Conservation (phyloP, 2,797 vertebrate genomes). For the Chloroceryle inda region DNA sequence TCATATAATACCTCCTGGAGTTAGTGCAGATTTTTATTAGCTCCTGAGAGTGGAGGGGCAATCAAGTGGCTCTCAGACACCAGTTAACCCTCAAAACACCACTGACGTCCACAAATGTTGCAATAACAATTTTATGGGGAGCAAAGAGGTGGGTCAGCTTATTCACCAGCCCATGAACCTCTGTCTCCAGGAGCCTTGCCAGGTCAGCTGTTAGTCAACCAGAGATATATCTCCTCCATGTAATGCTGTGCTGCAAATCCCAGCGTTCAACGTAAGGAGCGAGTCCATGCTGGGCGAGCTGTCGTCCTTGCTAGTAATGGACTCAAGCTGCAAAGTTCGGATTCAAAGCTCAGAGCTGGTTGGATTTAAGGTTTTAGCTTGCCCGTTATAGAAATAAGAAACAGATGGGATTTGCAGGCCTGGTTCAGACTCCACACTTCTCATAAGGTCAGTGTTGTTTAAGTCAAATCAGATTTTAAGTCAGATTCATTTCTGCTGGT, state of each 20-base stretch:
- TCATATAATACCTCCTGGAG: background rate
- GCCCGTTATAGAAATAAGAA: constrained; percentile 25
- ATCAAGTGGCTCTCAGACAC: background rate
- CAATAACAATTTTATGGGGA: background rate
- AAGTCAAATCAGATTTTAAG: constrained; percentile 35
- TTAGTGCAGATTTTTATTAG: background rate
- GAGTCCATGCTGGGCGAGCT: background rate
- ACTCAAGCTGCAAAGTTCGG: constrained; percentile 57
- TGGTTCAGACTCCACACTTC: background rate
- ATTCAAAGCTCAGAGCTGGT: constrained; percentile 27
- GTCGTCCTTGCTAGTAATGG: background rate
- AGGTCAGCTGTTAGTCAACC: background rate
- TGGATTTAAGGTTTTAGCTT: constrained; percentile 56
- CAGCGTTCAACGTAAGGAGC: background rate
- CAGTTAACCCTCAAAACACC: background rate
- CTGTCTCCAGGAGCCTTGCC: background rate
- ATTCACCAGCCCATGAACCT: background rate
- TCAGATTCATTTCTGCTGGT: background rate
- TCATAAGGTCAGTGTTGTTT: constrained; percentile 29
- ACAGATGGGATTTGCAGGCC: constrained; percentile 61
- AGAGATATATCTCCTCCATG: background rate
- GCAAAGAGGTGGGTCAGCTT: background rate
- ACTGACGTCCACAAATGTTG: rapidly evolving
- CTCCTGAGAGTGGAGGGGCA: background rate
- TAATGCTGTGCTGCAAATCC: background rate